These are phyloP conservation scores for Bombyx mori DNA, from an alignment of 1,140 invertebrate genomes.

Conservation along the genomic window DNA sequence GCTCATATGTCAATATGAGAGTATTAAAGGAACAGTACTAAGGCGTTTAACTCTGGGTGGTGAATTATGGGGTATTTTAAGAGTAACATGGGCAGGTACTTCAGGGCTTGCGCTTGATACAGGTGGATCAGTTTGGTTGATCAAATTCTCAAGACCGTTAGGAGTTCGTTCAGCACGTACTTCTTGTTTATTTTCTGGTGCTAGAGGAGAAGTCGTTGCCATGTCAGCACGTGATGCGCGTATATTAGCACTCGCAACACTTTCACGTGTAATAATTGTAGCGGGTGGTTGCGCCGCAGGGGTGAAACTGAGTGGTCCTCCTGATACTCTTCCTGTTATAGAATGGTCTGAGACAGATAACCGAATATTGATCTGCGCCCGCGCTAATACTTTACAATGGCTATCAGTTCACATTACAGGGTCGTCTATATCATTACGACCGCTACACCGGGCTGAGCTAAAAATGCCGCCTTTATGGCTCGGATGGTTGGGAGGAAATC, in stretches of 20 bases:
- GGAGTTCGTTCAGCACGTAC: slow-evolving; percentile 91
- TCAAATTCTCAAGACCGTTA: slow-evolving; percentile 91
- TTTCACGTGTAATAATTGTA: slow-evolving; percentile 93
- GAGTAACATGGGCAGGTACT: slow-evolving; percentile 81
- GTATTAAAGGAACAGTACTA: slow-evolving; percentile 82
- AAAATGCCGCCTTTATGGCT: slow-evolving; percentile 89
- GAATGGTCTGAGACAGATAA: slow-evolving; percentile 78
- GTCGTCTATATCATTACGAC: slow-evolving; percentile 86
- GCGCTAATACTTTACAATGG: slow-evolving; percentile 48
- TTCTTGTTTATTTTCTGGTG: slow-evolving; percentile 92
- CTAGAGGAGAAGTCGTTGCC: slow-evolving; percentile 85
- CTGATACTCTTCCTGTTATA: slow-evolving; percentile 85
- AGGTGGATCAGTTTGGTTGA: slow-evolving; percentile 97
- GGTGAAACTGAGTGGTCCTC: slow-evolving; percentile 64
- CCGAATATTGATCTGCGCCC: slow-evolving; percentile 45
- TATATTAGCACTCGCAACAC: slow-evolving; percentile 92
- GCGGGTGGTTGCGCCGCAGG: slow-evolving; percentile 70
- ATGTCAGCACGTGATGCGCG: slow-evolving; percentile 54
- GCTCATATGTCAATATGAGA: slow-evolving; percentile 87
- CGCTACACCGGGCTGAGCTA: slow-evolving; percentile 76
- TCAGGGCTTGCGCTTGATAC: slow-evolving; percentile 88
- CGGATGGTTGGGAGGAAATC: slow-evolving; percentile 91
- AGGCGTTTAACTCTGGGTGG: slow-evolving; percentile 90
- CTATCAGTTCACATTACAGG: slow-evolving; percentile 75
- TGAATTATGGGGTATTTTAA: slow-evolving; percentile 88